phyloP scores from a whole-genome alignment of 1,140 invertebrate species.

The Acromyrmex charruanus region DNA sequence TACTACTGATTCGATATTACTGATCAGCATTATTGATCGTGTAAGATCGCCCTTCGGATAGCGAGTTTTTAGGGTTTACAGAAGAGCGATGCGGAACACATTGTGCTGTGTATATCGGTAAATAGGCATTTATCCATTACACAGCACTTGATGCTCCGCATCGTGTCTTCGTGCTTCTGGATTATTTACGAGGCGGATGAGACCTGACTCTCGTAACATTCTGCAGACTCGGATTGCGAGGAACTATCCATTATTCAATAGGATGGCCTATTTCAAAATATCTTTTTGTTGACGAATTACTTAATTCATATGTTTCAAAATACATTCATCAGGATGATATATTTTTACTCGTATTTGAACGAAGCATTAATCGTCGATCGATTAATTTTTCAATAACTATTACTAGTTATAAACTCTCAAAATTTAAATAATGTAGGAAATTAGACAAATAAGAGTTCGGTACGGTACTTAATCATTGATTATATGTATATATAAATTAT shows the following conservation, averaged over 20 bases:
- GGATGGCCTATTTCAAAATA: conserved; percentile 15
- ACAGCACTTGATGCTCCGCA: background rate
- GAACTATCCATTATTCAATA: conserved; percentile 69
- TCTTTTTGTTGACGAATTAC: conserved; percentile 12
- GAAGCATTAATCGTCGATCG: background rate
- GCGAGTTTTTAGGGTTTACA: conserved; percentile 3
- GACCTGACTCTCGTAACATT: conserved; percentile 36
- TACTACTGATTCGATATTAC: no score
- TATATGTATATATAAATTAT: no score
- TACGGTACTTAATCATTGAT: no score
- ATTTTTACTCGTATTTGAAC: background rate
- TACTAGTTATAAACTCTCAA: no score
- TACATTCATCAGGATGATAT: conserved; percentile 28
- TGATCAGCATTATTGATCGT: no score
- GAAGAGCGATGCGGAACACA: conserved; percentile 7
- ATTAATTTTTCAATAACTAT: background rate
- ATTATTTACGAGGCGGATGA: conserved; percentile 70
- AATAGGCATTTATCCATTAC: conserved; percentile 37
- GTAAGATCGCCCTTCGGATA: no score
- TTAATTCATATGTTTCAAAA: conserved; percentile 48
- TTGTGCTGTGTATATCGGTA: background rate
- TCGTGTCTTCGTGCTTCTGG: conserved; percentile 40
- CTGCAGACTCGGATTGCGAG: conserved; percentile 32
- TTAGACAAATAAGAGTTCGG: no score
- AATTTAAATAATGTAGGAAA: no score